phyloP scores from a whole-genome alignment of 2,888 invertebrate species.

The Micropterix aruncella region DNA sequence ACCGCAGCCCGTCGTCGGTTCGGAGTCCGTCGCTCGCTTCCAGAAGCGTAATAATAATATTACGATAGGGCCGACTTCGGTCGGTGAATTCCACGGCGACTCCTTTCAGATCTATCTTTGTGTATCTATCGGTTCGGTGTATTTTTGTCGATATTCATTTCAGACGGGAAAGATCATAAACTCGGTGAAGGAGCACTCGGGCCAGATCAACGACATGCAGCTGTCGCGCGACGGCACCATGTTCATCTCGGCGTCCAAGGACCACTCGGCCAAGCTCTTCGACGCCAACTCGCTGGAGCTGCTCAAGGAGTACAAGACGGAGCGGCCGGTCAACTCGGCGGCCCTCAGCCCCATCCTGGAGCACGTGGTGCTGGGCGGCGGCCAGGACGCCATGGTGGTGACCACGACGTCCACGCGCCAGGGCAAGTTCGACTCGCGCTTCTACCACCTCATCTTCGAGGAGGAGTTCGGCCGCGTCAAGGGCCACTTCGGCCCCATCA shows the following conservation, averaged over 20 bases:
- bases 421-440: constrained; percentile 93
- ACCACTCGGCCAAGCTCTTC: constrained; percentile 89
- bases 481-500: constrained; percentile 99
- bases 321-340: constrained; percentile 95
- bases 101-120: no score
- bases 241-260: constrained; percentile 96
- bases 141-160: no score
- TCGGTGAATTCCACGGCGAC: no score
- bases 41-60: no score
- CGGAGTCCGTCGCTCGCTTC: no score
- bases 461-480: constrained; percentile 97
- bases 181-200: constrained; percentile 68
- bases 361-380: constrained; percentile 96
- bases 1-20: no score
- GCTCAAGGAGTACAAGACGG: constrained; percentile 93
- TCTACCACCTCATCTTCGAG: constrained; percentile 92
- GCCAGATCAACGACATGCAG: constrained; percentile 93
- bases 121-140: no score
- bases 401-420: constrained; percentile 87
- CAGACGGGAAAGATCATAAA: constrained; percentile 72
- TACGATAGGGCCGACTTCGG: no score
- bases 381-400: constrained; percentile 99
- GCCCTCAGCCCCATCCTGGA: constrained; percentile 90
- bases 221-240: constrained; percentile 83
- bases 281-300: constrained; percentile 77